Conservation (phyloP, 2,888 invertebrate genomes). For the Brachyopa scutellaris region DNA sequence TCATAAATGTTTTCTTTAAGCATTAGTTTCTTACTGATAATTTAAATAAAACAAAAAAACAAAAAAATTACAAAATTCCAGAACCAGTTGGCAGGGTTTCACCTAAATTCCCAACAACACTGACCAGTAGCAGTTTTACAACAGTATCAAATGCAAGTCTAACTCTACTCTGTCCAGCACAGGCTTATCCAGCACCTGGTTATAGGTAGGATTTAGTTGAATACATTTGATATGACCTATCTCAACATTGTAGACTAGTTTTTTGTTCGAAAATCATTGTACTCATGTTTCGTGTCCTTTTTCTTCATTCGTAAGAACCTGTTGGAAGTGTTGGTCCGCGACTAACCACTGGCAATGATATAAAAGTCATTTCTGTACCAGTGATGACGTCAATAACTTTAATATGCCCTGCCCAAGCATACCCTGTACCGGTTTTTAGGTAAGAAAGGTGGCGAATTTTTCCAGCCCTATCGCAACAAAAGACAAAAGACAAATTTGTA, state of each 20-base stretch:
- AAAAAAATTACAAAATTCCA: slow-evolving; percentile 75
- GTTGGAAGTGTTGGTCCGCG: slow-evolving; percentile 87
- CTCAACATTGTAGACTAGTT: slow-evolving; percentile 64
- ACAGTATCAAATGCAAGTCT: slow-evolving; percentile 83
- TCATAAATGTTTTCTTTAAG: slow-evolving; percentile 12
- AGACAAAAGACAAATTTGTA: no score
- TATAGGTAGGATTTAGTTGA: slow-evolving; percentile 82
- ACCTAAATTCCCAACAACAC: slow-evolving; percentile 86
- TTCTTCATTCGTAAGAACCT: slow-evolving; percentile 83
- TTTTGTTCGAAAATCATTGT: neutral
- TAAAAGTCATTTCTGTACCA: slow-evolving; percentile 78
- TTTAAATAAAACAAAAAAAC: no score
- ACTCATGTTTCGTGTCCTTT: neutral
- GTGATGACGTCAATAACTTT: slow-evolving; percentile 83
- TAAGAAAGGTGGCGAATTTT: slow-evolving; percentile 81
- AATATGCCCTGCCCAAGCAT: slow-evolving; percentile 88
- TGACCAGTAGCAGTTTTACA: slow-evolving; percentile 86
- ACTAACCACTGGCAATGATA: slow-evolving; percentile 82
- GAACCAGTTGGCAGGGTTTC: slow-evolving; percentile 90
- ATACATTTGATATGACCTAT: slow-evolving; percentile 41
- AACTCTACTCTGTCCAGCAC: slow-evolving; percentile 86
- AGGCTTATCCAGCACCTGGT: slow-evolving; percentile 87
- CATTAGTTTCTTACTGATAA: slow-evolving; percentile 21
- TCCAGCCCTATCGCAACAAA: slow-evolving; percentile 64
- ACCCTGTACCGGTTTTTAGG: slow-evolving; percentile 88